A percentile compares a stretch with the other conserved stretches of the same genome.
Evolutionary conservation across 2,888 invertebrate genomes (phyloP).

Genomic region (Caenorhabditis wallacei): DNA sequence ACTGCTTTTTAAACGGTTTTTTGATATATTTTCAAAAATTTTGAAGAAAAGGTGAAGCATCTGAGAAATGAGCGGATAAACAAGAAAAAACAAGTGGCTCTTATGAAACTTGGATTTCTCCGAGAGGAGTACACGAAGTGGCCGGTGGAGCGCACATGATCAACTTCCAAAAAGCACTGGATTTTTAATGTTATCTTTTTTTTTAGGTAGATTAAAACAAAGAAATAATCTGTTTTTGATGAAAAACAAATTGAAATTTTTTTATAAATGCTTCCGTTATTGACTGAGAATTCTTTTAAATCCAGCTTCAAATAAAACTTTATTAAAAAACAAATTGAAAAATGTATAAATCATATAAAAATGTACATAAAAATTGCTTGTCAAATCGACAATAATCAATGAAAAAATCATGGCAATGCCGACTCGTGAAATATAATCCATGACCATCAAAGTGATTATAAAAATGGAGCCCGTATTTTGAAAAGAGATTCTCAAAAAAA

Average conservation of each 20-base stretch:
- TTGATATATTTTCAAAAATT: background rate
- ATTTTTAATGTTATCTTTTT: no score
- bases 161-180: background rate
- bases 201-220: no score
- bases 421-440: constrained; percentile 32
- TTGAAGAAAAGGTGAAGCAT: background rate
- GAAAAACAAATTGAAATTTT: constrained; percentile 11
- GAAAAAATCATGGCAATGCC: constrained; percentile 48
- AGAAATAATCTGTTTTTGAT: constrained; percentile 15
- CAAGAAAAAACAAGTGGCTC: constrained; percentile 11
- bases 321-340: no score
- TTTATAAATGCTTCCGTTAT: no score
- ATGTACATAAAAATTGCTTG: constrained; percentile 26
- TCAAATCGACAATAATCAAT: constrained; percentile 32
- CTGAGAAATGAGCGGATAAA: background rate
- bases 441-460: constrained; percentile 37
- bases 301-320: no score
- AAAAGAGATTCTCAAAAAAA: constrained; percentile 44
- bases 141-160: constrained; percentile 15
- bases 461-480: constrained; percentile 26
- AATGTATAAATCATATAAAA: constrained; percentile 16
- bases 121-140: constrained; percentile 38
- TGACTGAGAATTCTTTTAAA: no score
- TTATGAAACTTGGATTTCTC: constrained; percentile 45
- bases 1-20: background rate